These are phyloP conservation scores for Glossophaga mutica DNA, from an alignment of 2,797 vertebrate species.

Conservation along the genomic window DNA sequence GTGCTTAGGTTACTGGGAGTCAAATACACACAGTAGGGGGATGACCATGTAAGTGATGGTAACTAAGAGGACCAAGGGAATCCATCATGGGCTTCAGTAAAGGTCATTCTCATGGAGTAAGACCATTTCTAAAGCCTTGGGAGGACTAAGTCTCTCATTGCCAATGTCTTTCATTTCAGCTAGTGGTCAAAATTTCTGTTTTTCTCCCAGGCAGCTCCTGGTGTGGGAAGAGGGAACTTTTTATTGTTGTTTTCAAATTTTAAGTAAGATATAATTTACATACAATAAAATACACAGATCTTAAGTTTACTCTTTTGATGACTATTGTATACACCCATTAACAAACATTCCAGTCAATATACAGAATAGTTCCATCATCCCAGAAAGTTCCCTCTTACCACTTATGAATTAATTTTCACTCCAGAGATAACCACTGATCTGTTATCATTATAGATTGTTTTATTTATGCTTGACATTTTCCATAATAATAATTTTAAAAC, in stretches of 20 bases:
- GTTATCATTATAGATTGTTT: neutral
- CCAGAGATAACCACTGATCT: neutral
- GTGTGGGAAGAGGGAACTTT: neutral
- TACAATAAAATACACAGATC: neutral
- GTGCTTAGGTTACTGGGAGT: neutral
- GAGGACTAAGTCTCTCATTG: neutral
- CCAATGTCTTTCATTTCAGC: neutral
- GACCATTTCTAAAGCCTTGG: constrained; percentile 13
- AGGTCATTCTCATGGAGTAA: constrained; percentile 4
- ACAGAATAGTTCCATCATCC: neutral
- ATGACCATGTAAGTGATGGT: neutral
- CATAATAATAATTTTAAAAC: constrained; percentile 20
- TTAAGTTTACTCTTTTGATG: neutral
- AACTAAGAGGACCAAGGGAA: neutral
- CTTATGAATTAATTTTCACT: neutral
- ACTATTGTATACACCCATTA: neutral
- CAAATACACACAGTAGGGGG: neutral
- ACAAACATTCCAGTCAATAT: neutral
- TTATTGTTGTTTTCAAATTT: constrained; percentile 7
- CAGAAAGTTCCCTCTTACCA: neutral
- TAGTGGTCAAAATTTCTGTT: neutral
- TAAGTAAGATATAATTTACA: constrained; percentile 7
- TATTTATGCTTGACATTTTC: neutral
- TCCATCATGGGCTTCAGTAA: neutral
- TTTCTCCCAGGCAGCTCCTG: neutral